phyloP scores from a whole-genome alignment of 2,113 vertebrate species.

The Oryzias javanicus region DNA sequence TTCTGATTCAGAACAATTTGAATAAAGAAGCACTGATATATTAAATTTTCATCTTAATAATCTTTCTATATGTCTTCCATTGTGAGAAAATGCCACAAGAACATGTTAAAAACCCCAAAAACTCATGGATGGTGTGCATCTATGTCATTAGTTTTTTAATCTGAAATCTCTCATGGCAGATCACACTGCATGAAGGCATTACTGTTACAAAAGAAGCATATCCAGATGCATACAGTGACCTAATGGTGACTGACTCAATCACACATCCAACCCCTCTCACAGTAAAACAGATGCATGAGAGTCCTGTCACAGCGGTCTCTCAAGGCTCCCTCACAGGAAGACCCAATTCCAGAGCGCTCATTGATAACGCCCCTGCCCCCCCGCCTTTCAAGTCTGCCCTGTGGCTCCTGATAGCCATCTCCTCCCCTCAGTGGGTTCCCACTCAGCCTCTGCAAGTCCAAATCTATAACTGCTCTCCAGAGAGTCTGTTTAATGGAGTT shows the following conservation, averaged over 20 bases:
- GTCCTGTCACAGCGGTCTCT: constrained; percentile 54
- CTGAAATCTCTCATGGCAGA: constrained; percentile 44
- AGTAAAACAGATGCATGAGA: constrained; percentile 47
- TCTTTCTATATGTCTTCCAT: too few species aligned
- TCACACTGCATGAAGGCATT: constrained; percentile 43
- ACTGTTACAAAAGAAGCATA: constrained; percentile 52
- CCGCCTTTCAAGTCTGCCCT: constrained; percentile 44
- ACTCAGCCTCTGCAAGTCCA: constrained; percentile 57
- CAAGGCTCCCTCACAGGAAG: constrained; percentile 65
- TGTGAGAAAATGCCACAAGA: too few species aligned
- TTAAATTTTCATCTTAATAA: too few species aligned
- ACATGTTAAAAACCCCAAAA: too few species aligned
- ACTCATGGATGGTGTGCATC: too few species aligned
- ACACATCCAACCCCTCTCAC: constrained; percentile 28
- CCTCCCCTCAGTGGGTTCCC: constrained; percentile 65
- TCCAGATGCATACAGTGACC: constrained; percentile 66
- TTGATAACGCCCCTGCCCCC: constrained; percentile 35
- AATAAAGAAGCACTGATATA: too few species aligned
- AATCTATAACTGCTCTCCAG: constrained; percentile 53
- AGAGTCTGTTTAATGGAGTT: constrained; percentile 58
- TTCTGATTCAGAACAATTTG: too few species aligned
- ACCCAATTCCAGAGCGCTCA: constrained; percentile 51
- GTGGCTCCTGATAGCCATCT: constrained; percentile 67
- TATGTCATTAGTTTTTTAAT: too few species aligned
- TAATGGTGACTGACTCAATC: constrained; percentile 58